Evolutionary conservation across 2,888 invertebrate genomes (phyloP), one percentile per base, ranked within the genome.

Genomic region (Pseudococcus jackbeardsleyi): DNA sequence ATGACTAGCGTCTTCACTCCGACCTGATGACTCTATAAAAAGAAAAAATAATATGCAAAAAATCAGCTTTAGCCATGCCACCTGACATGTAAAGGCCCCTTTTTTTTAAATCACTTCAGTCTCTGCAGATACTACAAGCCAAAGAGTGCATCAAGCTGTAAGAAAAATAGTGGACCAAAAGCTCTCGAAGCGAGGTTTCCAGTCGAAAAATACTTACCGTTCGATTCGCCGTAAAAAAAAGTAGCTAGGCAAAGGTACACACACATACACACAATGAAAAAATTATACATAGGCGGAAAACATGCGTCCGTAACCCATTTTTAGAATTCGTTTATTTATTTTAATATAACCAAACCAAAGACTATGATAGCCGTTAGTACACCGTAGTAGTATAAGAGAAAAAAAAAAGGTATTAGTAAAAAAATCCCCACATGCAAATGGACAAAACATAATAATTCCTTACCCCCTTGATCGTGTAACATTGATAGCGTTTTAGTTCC

Each of bases 1-100:
- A 98, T 98, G 94, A 99, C 98, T 94, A 99, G 96, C 94, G 98
- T 97, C 95, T 97, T 97, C 95, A 99, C 99, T 94, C 98, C 98
- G 93, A 98, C 98, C 95, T 99, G 98, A 95, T 98, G 98, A 95
- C 98, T 98, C 98, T 99, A 96, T 95, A 89, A 89, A 89, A 88
- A 89, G 88, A 86, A 88, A 90, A 89, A 89, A 89, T 89, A 90
- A 92, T 91, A 90, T 92, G 90, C 84, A 88, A 89, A 86, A 87
- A 87, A 79, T 87, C 87, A 87, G 46, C 59, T 50, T 39, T 84
- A 84, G 87, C 86, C 86, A 84, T 72, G 64, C 89, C 84, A 84
- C 79, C 86, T 86, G 86, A 50, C 72, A 72, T 68, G 72, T 39
- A 88, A 84, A 26, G 64, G 48, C 59, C 79, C 82, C 42, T 39